Conservation (phyloP, 2,113 vertebrate species). For the Mesembrinibis cayennensis region DNA sequence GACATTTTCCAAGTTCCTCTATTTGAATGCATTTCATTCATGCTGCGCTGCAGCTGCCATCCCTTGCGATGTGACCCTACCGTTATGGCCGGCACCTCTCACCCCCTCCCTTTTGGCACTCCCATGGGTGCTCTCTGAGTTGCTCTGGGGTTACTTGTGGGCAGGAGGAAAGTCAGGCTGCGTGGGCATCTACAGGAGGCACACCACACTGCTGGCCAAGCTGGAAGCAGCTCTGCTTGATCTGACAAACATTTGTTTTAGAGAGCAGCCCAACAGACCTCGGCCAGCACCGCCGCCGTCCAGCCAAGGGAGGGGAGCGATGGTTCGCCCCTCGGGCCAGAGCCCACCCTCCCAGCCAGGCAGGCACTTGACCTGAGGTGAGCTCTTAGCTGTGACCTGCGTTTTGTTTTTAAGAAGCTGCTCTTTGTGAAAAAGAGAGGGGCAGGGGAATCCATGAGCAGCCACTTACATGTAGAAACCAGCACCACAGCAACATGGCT, state of each 20-base stretch:
- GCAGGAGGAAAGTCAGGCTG: neutral
- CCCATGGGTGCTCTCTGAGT: neutral
- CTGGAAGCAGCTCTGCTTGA: neutral
- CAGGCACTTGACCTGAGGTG: neutral
- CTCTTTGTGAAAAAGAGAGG: neutral
- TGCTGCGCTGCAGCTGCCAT: neutral
- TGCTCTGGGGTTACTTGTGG: neutral
- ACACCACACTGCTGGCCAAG: neutral
- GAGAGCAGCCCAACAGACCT: neutral
- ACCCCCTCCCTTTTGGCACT: neutral
- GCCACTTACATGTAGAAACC: neutral
- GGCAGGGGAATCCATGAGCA: neutral
- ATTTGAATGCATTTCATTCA: slow-evolving; percentile 21
- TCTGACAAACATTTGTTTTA: neutral
- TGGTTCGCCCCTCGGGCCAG: neutral
- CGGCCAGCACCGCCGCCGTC: fast-evolving
- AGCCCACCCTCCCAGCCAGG: neutral
- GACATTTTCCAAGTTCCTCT: slow-evolving; percentile 34
- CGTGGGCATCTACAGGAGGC: neutral
- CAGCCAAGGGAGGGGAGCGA: neutral
- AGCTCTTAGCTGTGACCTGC: neutral
- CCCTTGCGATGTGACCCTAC: neutral
- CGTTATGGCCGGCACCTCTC: neutral
- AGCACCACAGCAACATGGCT: fast-evolving
- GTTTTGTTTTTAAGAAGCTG: neutral